phyloP scores from a whole-genome alignment of 2,113 vertebrate genomes.

The Osmerus eperlanus region DNA sequence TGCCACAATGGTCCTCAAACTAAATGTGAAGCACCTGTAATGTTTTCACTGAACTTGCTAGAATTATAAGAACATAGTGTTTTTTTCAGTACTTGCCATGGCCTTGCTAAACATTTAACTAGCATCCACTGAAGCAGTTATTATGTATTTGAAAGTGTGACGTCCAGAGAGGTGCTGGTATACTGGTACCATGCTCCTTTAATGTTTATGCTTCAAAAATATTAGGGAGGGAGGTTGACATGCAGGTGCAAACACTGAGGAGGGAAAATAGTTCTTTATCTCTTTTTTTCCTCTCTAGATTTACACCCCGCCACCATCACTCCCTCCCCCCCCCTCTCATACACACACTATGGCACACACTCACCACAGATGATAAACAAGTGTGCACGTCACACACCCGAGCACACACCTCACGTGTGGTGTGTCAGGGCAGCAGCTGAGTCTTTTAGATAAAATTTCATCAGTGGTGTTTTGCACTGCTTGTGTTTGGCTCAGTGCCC shows the following conservation, averaged over 20 bases:
- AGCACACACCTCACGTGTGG: background rate
- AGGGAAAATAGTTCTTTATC: background rate
- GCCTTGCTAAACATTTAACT: too few relatives aligned
- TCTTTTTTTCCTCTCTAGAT: background rate
- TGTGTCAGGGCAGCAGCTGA: background rate
- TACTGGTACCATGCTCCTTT: too few relatives aligned
- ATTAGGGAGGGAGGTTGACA: background rate
- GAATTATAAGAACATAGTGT: too few relatives aligned
- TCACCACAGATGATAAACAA: background rate
- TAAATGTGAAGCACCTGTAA: too few relatives aligned
- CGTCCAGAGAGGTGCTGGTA: too few relatives aligned
- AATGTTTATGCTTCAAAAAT: background rate
- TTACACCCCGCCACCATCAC: background rate
- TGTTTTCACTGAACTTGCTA: too few relatives aligned
- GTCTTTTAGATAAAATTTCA: background rate
- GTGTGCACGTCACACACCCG: too few relatives aligned
- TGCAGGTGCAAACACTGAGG: background rate
- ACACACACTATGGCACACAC: background rate
- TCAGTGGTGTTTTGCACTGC: constrained; percentile 1
- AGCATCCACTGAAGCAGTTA: too few relatives aligned
- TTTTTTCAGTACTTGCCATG: too few relatives aligned
- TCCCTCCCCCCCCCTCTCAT: too few relatives aligned
- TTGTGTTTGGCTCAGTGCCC: constrained; percentile 2
- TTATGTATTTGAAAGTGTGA: too few relatives aligned
- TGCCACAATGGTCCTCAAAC: too few relatives aligned